Evolutionary conservation across 2,797 vertebrate species (phyloP).

Genomic region (Setipinna tenuifilis): DNA sequence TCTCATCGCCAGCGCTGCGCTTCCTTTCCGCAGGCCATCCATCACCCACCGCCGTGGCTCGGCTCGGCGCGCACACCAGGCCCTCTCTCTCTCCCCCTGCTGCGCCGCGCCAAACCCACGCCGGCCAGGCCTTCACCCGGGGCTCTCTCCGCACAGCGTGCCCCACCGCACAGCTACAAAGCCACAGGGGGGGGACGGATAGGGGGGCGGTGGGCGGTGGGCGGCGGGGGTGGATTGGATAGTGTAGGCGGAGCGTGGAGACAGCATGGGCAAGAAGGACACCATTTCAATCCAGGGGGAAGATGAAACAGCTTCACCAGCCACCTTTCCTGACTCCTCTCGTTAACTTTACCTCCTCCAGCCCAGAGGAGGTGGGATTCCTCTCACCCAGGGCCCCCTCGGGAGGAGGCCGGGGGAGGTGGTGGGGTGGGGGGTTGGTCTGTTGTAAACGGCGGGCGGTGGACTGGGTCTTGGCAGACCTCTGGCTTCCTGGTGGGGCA

Average conservation of each 20-base stretch:
- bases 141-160: background rate
- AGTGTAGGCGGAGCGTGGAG: background rate
- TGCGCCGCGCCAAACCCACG: background rate
- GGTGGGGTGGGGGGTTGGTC: background rate
- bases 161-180: conserved; percentile 66
- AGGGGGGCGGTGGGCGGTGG: too few relatives aligned
- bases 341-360: background rate
- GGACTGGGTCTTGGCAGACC: background rate
- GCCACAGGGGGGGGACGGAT: conserved; percentile 29
- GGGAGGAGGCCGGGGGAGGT: conserved; percentile 28
- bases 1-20: conserved; percentile 61
- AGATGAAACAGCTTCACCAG: background rate
- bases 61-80: conserved; percentile 41
- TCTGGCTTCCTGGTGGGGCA: conserved; percentile 67
- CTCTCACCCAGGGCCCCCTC: background rate
- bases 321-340: background rate
- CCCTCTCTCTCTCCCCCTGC: conserved; percentile 46
- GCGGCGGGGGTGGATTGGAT: background rate
- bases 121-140: background rate
- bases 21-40: conserved; percentile 72
- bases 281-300: background rate
- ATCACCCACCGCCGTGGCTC: conserved; percentile 47
- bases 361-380: background rate
- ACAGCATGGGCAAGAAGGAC: background rate
- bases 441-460: background rate